Conservation (phyloP, 2,113 vertebrate genomes). For the Cryptotis parvus region DNA sequence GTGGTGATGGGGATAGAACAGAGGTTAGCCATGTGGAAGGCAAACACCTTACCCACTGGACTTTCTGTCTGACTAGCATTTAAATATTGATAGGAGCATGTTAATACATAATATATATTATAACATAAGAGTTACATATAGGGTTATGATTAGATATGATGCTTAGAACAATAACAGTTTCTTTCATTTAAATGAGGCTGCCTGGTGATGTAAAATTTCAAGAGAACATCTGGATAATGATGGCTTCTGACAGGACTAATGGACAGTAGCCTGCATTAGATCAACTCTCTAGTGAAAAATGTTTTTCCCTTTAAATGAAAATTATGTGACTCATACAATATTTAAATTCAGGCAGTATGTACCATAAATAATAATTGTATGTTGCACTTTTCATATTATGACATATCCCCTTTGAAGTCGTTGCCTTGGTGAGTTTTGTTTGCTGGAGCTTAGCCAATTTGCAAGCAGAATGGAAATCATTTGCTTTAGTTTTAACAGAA, state of each 20-base stretch:
- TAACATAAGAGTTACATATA: neutral
- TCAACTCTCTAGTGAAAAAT: constrained; percentile 16
- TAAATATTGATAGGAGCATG: too few species aligned
- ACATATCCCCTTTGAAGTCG: constrained; percentile 29
- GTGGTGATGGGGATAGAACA: too few species aligned
- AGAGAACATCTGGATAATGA: neutral
- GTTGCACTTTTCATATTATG: neutral
- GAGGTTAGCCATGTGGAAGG: too few species aligned
- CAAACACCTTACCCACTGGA: too few species aligned
- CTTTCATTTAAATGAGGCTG: neutral
- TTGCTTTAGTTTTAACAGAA: constrained; percentile 3
- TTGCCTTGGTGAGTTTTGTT: constrained; percentile 19
- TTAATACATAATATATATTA: too few species aligned
- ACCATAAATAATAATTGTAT: constrained; percentile 30
- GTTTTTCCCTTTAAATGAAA: constrained; percentile 58
- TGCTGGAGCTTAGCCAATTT: constrained; percentile 16
- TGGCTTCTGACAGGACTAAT: constrained; percentile 25
- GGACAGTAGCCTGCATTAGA: neutral
- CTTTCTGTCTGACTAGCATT: too few species aligned
- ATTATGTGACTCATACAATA: constrained; percentile 26
- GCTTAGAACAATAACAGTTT: neutral
- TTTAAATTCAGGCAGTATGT: constrained; percentile 1
- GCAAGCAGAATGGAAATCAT: constrained; percentile 44
- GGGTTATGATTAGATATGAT: neutral
- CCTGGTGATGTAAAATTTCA: constrained; percentile 16